phyloP scores from a whole-genome alignment of 2,888 invertebrate species.

The Macrosoma leucophasiata region DNA sequence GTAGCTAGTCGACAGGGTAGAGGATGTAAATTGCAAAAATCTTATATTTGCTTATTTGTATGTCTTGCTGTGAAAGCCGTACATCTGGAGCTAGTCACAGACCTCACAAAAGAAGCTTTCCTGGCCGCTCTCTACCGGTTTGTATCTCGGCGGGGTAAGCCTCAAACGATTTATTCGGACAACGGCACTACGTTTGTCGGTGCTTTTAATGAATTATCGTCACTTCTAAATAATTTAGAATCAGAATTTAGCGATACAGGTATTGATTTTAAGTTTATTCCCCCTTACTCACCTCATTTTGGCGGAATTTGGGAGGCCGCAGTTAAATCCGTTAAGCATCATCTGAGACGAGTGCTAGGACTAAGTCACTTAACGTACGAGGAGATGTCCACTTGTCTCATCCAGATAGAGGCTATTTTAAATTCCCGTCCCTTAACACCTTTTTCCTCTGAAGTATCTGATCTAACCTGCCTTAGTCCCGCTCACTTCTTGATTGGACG shows the following conservation, averaged over 20 bases:
- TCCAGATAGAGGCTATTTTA: constrained; percentile 8
- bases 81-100: constrained; percentile 12
- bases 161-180: constrained; percentile 7
- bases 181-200: constrained; percentile 16
- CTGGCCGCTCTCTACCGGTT: constrained; percentile 11
- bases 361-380: constrained; percentile 6
- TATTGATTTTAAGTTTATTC: constrained; percentile 2
- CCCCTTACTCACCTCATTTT: constrained; percentile 4
- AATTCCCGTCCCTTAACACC: constrained; percentile 8
- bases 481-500: constrained; percentile 7
- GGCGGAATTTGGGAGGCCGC: constrained; percentile 7
- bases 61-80: constrained; percentile 12
- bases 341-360: constrained; percentile 10
- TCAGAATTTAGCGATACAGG: neutral
- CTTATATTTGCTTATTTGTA: constrained; percentile 13
- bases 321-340: constrained; percentile 7
- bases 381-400: constrained; percentile 4
- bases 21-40: constrained; percentile 2
- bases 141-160: constrained; percentile 11
- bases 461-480: neutral
- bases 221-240: neutral
- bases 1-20: neutral
- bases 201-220: constrained; percentile 2
- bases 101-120: constrained; percentile 10
- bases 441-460: constrained; percentile 2